Percentiles rank a stretch among this genome's conserved stretches.
These are phyloP conservation scores for Calephelis perditalis DNA, from an alignment of 2,888 invertebrate genomes.

Conservation along the genomic window DNA sequence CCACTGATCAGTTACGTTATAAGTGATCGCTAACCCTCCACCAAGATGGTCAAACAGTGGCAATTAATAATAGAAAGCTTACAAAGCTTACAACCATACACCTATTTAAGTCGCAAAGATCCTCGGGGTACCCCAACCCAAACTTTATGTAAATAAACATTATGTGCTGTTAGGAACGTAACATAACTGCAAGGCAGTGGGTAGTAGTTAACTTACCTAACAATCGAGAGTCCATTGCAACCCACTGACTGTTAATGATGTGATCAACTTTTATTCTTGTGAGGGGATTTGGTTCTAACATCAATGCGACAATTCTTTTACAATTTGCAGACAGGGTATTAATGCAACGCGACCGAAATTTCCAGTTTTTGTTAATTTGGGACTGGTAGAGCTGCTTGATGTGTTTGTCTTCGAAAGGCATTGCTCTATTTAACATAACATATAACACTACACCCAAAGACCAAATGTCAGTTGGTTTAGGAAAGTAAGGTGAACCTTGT, in stretches of 20 bases:
- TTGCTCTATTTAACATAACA: conserved; percentile 89
- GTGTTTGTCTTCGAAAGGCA: conserved; percentile 90
- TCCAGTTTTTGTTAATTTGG: conserved; percentile 80
- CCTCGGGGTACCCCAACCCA: no score
- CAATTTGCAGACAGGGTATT: conserved; percentile 78
- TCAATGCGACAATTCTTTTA: conserved; percentile 78
- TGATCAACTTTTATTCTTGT: conserved; percentile 79
- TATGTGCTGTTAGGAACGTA: no score
- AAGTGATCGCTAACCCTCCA: no score
- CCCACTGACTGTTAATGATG: conserved; percentile 78
- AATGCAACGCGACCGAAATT: conserved; percentile 81
- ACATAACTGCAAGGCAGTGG: no score
- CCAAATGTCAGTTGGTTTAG: conserved; percentile 88
- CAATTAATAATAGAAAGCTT: no score
- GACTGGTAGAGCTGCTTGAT: conserved; percentile 82
- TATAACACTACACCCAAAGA: conserved; percentile 88
- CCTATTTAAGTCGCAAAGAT: no score
- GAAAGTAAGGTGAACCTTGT: conserved; percentile 84
- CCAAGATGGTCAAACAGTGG: no score
- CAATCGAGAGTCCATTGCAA: conserved; percentile 81
- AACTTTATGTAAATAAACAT: no score
- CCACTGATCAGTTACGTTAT: neutral
- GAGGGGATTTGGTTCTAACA: conserved; percentile 83
- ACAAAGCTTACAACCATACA: no score
- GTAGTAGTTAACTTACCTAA: conserved; percentile 41